Percentiles rank a stretch among this genome's conserved stretches.
These are phyloP conservation scores for Ctenicera cuprea DNA, from an alignment of 2,888 invertebrate genomes.

Conservation along the genomic window DNA sequence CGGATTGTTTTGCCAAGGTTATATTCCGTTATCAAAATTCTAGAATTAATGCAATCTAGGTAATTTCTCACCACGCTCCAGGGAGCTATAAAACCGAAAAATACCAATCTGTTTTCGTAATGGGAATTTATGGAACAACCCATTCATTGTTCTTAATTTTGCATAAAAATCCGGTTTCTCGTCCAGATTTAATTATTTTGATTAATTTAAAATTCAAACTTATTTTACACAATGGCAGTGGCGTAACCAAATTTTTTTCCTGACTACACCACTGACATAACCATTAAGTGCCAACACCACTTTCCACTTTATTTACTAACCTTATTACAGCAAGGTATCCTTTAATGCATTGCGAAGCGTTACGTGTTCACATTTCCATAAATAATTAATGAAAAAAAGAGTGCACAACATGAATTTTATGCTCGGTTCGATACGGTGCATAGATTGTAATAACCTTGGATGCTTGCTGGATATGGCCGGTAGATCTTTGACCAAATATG, in stretches of 20 bases:
- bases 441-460: constrained; percentile 10
- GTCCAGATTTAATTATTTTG: no score
- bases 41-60: no score
- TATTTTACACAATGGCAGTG: no score
- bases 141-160: no score
- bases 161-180: no score
- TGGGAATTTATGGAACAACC: no score
- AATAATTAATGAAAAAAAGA: constrained; percentile 5
- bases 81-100: no score
- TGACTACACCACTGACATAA: background rate
- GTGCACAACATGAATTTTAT: constrained; percentile 1
- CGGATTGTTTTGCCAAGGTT: background rate
- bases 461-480: constrained; percentile 1
- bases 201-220: no score
- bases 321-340: constrained; percentile 15
- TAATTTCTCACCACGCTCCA: no score
- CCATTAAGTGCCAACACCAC: background rate
- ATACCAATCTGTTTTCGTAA: no score
- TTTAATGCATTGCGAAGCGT: constrained; percentile 6
- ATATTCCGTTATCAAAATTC: no score
- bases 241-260: background rate
- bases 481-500: constrained; percentile 27
- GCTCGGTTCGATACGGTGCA: constrained; percentile 14
- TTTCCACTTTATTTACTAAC: background rate
- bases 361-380: constrained; percentile 23